phyloP scores from a whole-genome alignment of 2,113 vertebrate species.

The Amphilophus citrinellus region DNA sequence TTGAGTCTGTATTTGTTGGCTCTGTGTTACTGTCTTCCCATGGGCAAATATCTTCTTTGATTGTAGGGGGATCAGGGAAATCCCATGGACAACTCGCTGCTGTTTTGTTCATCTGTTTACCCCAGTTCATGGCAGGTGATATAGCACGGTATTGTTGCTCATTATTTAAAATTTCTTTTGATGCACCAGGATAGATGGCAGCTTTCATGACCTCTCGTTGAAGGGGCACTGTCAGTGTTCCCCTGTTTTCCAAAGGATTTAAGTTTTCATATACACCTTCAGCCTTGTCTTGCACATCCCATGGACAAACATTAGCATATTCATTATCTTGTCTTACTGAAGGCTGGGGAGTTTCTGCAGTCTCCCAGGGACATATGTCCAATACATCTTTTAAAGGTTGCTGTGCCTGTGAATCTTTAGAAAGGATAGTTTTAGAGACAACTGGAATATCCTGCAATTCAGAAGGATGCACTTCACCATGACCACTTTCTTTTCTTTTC shows the following conservation, averaged over 20 bases:
- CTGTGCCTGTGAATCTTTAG: conserved; percentile 44
- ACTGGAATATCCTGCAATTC: conserved; percentile 51
- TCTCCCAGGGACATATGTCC: conserved; percentile 71
- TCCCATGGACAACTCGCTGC: conserved; percentile 71
- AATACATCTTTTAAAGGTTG: conserved; percentile 26
- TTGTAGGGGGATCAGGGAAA: conserved; percentile 52
- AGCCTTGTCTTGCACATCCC: conserved; percentile 68
- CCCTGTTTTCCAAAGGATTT: conserved; percentile 48
- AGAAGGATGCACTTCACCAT: conserved; percentile 47
- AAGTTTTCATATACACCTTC: conserved; percentile 72
- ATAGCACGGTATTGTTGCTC: conserved; percentile 17
- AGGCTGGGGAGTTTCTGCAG: conserved; percentile 30
- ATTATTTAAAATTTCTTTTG: conserved; percentile 31
- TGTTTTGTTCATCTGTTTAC: conserved; percentile 39
- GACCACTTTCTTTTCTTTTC: conserved; percentile 42
- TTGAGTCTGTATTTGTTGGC: conserved; percentile 34
- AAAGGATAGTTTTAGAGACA: not conserved
- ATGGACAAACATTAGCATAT: conserved; percentile 63
- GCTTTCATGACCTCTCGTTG: conserved; percentile 43
- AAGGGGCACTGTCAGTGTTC: conserved; percentile 44
- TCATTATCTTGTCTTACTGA: conserved; percentile 52
- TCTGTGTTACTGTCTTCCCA: conserved; percentile 60
- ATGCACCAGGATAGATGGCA: conserved; percentile 39
- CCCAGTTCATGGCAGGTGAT: conserved; percentile 18
- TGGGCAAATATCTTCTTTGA: conserved; percentile 47